Evolutionary conservation across 2,113 vertebrate species (phyloP), one percentile per base, ranked within the genome.

Genomic region (Tinamus guttatus): DNA sequence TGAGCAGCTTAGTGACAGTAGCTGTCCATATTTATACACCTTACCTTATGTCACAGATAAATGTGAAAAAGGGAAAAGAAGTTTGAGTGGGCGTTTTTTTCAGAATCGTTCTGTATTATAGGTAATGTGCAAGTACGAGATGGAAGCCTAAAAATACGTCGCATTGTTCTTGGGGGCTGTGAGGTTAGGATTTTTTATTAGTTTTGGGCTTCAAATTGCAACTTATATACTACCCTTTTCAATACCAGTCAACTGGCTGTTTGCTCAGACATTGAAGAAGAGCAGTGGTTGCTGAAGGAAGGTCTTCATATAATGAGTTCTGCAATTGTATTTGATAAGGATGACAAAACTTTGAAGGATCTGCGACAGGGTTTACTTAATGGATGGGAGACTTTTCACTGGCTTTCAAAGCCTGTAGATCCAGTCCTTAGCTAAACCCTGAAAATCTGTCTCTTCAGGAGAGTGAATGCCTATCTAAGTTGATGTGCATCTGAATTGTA

Each of bases 401-500:
- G 82, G n/a, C 28, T 77, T 70, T 47, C 25, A 25, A 11, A n/a
- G 51, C 3, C 13, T 32, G 43, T 56, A 32, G n/a, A 14, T 74
- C 54, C 54, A n/a, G 13, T 62, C 52, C 91, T 30, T 68, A 59
- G 58, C 54, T 28, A 41, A 63, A 56, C 17, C 64, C 56, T 27
- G 74, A 62, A 36, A 74, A 69, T 67, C 56, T 3, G 0, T 24
- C 76, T 54, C 18, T 90, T 45, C 73, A 32, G 20, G 2, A 18
- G 40, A 41, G 32, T 6, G 32, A 45, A 11, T 63, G 49, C 28
- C 13, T 34, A 7, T 74, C 60, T 68, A 13, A 67, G 41, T 11
- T 41, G 18, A 45, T 32, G 40, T 63, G 54, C 83, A 71, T 90
- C 85, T 91, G 95, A 43, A 77, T 75, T 90, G 75, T 49, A 25